These are phyloP conservation scores for Dufourea novaeangliae DNA, from an alignment of 1,140 invertebrate species.

Conservation along the genomic window DNA sequence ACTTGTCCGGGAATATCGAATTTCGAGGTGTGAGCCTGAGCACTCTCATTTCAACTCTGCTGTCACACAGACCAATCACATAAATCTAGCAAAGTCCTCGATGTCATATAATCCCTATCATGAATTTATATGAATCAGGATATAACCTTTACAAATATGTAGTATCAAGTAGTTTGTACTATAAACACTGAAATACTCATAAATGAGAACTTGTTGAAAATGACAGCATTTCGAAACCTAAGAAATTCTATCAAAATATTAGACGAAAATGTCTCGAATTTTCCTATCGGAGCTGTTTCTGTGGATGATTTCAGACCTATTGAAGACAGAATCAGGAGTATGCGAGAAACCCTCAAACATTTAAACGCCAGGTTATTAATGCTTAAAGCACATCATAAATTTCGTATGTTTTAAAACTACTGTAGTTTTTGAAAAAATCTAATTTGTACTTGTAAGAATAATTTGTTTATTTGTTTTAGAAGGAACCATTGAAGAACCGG, in stretches of 20 bases:
- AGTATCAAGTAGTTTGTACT: too few species aligned
- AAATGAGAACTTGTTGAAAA: too few species aligned
- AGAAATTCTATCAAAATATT: constrained; percentile 26
- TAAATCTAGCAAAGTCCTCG: background rate
- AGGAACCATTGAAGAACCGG: background rate
- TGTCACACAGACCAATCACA: background rate
- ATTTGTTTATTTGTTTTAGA: constrained; percentile 21
- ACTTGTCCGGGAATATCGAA: too few species aligned
- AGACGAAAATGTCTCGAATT: constrained; percentile 49
- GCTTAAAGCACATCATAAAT: constrained; percentile 53
- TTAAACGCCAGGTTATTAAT: constrained; percentile 62
- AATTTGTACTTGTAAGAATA: background rate
- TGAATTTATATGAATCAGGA: background rate
- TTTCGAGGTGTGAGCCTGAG: too few species aligned
- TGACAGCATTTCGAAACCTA: constrained; percentile 25
- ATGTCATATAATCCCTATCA: too few species aligned
- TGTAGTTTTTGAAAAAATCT: background rate
- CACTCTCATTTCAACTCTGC: too few species aligned
- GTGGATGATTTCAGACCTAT: constrained; percentile 68
- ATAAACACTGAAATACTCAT: too few species aligned
- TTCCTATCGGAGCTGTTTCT: constrained; percentile 67
- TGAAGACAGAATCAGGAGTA: constrained; percentile 65
- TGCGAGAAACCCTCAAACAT: constrained; percentile 47
- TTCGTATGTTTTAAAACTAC: constrained; percentile 50
- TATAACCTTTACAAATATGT: too few species aligned